Percentiles rank a stretch among this genome's conserved stretches.
phyloP scores from a whole-genome alignment of 1,140 invertebrate genomes.

The Aethina tumida region DNA sequence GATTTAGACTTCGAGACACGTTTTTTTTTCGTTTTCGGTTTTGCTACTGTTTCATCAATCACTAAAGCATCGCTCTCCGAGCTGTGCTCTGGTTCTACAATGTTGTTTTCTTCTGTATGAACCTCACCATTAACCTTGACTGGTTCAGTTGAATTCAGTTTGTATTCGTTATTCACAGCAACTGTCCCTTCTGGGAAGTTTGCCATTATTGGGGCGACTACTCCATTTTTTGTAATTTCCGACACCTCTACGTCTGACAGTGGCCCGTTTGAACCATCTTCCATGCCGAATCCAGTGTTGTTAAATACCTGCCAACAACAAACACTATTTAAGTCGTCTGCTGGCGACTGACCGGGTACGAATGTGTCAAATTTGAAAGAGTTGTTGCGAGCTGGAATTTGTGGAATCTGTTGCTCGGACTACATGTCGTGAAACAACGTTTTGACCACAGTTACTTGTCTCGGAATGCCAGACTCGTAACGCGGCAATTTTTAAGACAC shows the following conservation, averaged over 20 bases:
- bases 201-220: conserved; percentile 25
- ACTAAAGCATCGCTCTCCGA: conserved; percentile 32
- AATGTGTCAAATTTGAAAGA: no score
- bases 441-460: conserved; percentile 2
- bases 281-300: conserved; percentile 29
- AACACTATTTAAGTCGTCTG: conserved; percentile 1
- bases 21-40: conserved; percentile 18
- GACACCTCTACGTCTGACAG: conserved; percentile 12
- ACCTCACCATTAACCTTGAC: conserved; percentile 24
- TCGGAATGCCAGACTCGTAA: neutral
- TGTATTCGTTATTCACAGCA: conserved; percentile 15
- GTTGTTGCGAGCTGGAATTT: no score
- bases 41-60: conserved; percentile 31
- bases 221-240: conserved; percentile 21
- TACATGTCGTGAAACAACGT: conserved; percentile 3
- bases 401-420: neutral
- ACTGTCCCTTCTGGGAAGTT: conserved; percentile 26
- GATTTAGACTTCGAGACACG: neutral
- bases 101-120: conserved; percentile 11
- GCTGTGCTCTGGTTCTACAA: conserved; percentile 24
- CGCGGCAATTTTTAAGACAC: conserved; percentile 4
- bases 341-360: no score
- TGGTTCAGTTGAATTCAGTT: conserved; percentile 8
- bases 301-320: conserved; percentile 8
- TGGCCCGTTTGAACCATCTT: conserved; percentile 31